phyloP scores from a whole-genome alignment of 2,888 invertebrate genomes.

The Hyalella azteca region DNA sequence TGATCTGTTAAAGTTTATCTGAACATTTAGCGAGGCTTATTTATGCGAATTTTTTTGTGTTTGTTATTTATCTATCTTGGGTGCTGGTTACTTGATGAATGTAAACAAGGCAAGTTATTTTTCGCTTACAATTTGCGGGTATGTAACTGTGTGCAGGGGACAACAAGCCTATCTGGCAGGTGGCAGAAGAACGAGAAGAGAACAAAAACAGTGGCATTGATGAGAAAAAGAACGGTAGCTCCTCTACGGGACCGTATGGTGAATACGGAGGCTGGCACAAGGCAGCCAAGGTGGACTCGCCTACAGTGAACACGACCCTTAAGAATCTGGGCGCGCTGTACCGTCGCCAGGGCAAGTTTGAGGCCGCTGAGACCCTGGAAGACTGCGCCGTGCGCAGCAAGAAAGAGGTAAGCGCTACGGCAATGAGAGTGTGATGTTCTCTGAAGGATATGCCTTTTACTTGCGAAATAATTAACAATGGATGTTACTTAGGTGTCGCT shows the following conservation, averaged over 20 bases:
- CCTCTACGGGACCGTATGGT: slow-evolving; percentile 79
- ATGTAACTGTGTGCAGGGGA: slow-evolving; percentile 69
- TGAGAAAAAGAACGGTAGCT: slow-evolving; percentile 44
- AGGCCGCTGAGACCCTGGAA: slow-evolving; percentile 98
- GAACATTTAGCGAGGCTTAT: too few species aligned
- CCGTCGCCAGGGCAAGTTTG: slow-evolving; percentile 97
- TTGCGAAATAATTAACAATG: too few species aligned
- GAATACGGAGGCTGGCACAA: slow-evolving; percentile 97
- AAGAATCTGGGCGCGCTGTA: slow-evolving; percentile 98
- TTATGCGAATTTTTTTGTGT: too few species aligned
- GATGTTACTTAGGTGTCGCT: too few species aligned
- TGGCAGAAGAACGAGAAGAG: slow-evolving; percentile 98
- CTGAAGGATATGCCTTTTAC: too few species aligned
- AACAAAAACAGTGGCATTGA: slow-evolving; percentile 89
- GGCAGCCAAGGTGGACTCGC: slow-evolving; percentile 96
- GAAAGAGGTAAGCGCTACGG: slow-evolving; percentile 96
- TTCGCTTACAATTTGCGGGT: too few species aligned
- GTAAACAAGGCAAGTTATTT: too few species aligned
- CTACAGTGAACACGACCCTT: slow-evolving; percentile 95
- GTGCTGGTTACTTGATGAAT: too few species aligned
- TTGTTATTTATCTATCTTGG: too few species aligned
- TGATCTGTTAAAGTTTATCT: too few species aligned
- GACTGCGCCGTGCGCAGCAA: slow-evolving; percentile 96
- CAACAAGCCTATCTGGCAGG: slow-evolving; percentile 96
- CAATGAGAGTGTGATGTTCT: too few species aligned